Evolutionary conservation across 2,113 vertebrate genomes (phyloP).

Genomic region (Chelonoidis abingdonii): DNA sequence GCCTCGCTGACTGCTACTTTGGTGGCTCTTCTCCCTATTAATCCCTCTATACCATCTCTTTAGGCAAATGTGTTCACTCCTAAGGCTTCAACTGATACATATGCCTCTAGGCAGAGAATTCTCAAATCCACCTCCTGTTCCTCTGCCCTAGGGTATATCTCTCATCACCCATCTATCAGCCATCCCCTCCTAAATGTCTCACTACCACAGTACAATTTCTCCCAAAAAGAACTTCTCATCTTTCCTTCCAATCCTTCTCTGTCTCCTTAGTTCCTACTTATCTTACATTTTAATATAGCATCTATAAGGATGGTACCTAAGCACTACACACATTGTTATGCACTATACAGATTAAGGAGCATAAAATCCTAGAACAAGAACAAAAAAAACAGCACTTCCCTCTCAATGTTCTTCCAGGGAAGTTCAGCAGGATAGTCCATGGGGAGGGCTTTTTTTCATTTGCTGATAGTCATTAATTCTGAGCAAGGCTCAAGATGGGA

Average conservation of each 20-base stretch:
- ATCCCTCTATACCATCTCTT: background rate
- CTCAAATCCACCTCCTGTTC: background rate
- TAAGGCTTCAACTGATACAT: background rate
- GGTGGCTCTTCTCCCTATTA: background rate
- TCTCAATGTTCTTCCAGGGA: background rate
- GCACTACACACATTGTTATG: background rate
- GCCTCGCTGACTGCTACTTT: background rate
- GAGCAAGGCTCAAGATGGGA: background rate
- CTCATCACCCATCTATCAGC: background rate
- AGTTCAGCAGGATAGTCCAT: background rate
- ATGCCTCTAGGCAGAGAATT: background rate
- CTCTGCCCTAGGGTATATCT: background rate
- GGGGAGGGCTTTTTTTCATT: background rate
- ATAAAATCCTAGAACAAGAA: background rate
- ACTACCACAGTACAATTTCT: background rate
- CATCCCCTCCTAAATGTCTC: background rate
- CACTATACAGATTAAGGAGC: background rate
- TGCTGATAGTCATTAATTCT: background rate
- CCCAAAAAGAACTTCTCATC: background rate
- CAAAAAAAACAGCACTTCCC: background rate
- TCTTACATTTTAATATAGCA: background rate
- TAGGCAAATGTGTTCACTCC: background rate
- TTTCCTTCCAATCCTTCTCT: background rate
- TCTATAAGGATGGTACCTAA: background rate
- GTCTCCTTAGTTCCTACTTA: fast-evolving